These are phyloP conservation scores for Zaprionus ornatus DNA, from an alignment of 1,140 invertebrate genomes.

Conservation along the genomic window DNA sequence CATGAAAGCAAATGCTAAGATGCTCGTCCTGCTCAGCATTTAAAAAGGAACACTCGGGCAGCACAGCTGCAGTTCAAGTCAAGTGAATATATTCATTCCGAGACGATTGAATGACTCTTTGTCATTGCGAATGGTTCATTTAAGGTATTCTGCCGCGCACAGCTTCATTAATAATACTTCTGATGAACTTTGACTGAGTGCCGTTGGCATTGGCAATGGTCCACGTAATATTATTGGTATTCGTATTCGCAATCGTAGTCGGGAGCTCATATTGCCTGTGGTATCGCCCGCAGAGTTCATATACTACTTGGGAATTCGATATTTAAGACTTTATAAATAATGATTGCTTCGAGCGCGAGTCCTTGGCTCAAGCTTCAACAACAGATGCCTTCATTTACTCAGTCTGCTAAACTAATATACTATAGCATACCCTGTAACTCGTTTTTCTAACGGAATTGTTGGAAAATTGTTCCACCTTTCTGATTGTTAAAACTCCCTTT, in stretches of 20 bases:
- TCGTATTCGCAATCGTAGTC: background rate
- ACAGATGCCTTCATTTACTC: background rate
- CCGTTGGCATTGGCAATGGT: background rate
- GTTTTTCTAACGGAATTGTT: no score
- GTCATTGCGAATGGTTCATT: conserved; percentile 51
- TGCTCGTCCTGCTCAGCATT: conserved; percentile 26
- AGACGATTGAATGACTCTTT: conserved; percentile 58
- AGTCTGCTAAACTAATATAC: background rate
- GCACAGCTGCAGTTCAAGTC: conserved; percentile 12
- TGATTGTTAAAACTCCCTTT: background rate
- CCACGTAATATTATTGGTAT: background rate
- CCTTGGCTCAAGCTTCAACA: background rate
- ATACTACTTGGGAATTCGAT: background rate
- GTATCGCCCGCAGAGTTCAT: background rate
- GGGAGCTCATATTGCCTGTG: background rate
- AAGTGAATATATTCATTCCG: conserved; percentile 69
- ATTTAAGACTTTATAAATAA: conserved; percentile 6
- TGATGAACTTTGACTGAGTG: conserved; percentile 13
- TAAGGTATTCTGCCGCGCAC: background rate
- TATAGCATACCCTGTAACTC: background rate
- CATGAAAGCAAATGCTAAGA: conserved; percentile 53
- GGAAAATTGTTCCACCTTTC: background rate
- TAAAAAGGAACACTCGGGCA: background rate
- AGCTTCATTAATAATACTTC: conserved; percentile 26
- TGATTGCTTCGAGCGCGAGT: background rate